A percentile compares a stretch with the other conserved stretches of the same genome.
These are phyloP conservation scores for Eudasyphora cyanicolor DNA, from an alignment of 2,888 invertebrate species.

Conservation along the genomic window DNA sequence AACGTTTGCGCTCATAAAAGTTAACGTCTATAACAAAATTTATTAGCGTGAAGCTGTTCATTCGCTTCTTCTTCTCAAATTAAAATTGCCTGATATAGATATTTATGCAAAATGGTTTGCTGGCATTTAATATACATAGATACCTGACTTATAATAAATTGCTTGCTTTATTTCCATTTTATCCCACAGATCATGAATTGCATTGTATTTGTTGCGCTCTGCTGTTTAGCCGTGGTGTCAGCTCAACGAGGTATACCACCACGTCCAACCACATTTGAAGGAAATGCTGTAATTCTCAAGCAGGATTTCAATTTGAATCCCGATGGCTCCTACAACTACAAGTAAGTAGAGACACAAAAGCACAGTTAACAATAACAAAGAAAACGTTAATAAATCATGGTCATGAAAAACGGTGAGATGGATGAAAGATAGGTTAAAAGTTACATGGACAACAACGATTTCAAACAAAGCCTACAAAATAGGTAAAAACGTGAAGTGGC, in stretches of 20 bases:
- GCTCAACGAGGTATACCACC: constrained; percentile 78
- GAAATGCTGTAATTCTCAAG: constrained; percentile 81
- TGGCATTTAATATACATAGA: neutral
- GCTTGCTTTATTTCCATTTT: constrained; percentile 31
- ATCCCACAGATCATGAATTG: constrained; percentile 77
- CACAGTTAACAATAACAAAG: neutral
- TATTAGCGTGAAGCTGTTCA: constrained; percentile 30
- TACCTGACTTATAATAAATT: neutral
- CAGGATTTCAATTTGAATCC: constrained; percentile 81
- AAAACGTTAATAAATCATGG: neutral
- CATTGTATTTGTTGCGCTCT: constrained; percentile 75
- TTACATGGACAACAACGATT: too few relatives aligned
- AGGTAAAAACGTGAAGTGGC: too few relatives aligned
- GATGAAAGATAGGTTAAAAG: too few relatives aligned
- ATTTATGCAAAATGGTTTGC: constrained; percentile 15
- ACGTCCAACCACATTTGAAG: constrained; percentile 74
- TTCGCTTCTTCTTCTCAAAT: neutral
- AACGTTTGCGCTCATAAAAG: neutral
- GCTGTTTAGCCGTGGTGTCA: constrained; percentile 74
- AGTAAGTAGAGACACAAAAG: constrained; percentile 76
- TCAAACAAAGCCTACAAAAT: too few relatives aligned
- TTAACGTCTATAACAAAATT: constrained; percentile 22
- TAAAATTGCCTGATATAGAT: neutral
- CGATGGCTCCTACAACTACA: constrained; percentile 81
- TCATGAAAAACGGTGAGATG: too few relatives aligned